A percentile compares a stretch with the other conserved stretches of the same genome.
Evolutionary conservation across 2,888 invertebrate genomes (phyloP).

Genomic region (Drosophila kokeensis): DNA sequence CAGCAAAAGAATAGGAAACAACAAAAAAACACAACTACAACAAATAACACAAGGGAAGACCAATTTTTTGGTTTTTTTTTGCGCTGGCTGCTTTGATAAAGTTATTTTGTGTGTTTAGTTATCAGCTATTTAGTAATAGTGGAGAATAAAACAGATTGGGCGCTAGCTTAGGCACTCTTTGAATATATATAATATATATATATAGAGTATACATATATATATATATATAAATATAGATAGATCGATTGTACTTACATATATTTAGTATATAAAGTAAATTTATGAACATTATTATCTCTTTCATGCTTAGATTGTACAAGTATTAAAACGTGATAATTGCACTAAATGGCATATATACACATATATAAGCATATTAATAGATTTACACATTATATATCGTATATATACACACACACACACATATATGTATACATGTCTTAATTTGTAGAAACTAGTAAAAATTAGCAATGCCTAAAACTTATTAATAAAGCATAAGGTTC

Average conservation of each 20-base stretch:
- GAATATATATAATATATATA: conserved; percentile 23
- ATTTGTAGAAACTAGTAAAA: conserved; percentile 42
- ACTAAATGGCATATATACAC: conserved; percentile 62
- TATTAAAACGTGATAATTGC: conserved; percentile 80
- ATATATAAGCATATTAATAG: conserved; percentile 59
- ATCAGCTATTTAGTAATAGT: conserved; percentile 39
- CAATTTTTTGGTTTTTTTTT: conserved; percentile 10
- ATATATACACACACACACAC: conserved; percentile 36
- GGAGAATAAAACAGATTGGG: conserved; percentile 43
- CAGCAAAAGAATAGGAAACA: conserved; percentile 11
- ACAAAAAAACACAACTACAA: conserved; percentile 11
- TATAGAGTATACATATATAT: conserved; percentile 32
- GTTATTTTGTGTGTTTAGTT: conserved; percentile 27
- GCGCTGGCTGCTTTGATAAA: conserved; percentile 23
- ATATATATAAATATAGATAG: conserved; percentile 35
- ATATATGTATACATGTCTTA: conserved; percentile 50
- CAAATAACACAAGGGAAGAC: conserved; percentile 44
- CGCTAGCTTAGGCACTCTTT: conserved; percentile 48
- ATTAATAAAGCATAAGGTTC: conserved; percentile 67
- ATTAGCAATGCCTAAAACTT: conserved; percentile 46
- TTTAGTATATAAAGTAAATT: conserved; percentile 37
- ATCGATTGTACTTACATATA: conserved; percentile 60
- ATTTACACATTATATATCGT: conserved; percentile 46
- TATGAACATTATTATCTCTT: conserved; percentile 58
- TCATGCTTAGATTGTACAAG: conserved; percentile 71